Conservation (phyloP, 2,888 invertebrate genomes). For the Rutpela maculata region DNA sequence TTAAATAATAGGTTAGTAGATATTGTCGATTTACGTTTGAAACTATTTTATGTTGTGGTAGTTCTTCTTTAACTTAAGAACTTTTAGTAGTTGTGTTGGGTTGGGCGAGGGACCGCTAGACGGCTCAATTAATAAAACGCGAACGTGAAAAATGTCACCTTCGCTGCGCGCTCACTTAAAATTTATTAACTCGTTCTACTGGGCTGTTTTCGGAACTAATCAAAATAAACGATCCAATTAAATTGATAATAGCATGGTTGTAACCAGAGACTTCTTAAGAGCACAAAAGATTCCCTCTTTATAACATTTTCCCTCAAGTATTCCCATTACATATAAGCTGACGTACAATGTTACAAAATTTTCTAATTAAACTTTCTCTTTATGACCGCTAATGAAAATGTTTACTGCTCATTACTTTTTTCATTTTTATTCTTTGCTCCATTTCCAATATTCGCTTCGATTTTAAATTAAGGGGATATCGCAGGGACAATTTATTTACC, state of each 20-base stretch:
- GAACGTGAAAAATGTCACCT: constrained; percentile 56
- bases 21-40: not conserved
- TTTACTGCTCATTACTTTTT: constrained; percentile 35
- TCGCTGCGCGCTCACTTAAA: constrained; percentile 54
- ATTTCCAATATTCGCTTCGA: not conserved
- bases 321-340: constrained; percentile 30
- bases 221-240: constrained; percentile 61
- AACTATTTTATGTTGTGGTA: not conserved
- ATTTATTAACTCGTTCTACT: constrained; percentile 57
- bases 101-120: constrained; percentile 14
- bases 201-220: constrained; percentile 56
- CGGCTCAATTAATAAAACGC: constrained; percentile 49
- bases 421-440: constrained; percentile 16
- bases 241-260: constrained; percentile 58
- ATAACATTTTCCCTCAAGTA: constrained; percentile 35
- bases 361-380: constrained; percentile 38
- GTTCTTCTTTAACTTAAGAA: constrained; percentile 16
- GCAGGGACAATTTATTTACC: not conserved
- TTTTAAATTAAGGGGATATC: constrained; percentile 9
- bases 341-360: constrained; percentile 35
- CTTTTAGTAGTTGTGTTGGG: not conserved
- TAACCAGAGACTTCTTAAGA: constrained; percentile 43
- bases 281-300: constrained; percentile 36
- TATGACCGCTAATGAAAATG: constrained; percentile 33
- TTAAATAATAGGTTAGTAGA: not conserved